These are phyloP conservation scores for Cebus imitator DNA, from an alignment of 2,113 vertebrate genomes.

Conservation along the genomic window DNA sequence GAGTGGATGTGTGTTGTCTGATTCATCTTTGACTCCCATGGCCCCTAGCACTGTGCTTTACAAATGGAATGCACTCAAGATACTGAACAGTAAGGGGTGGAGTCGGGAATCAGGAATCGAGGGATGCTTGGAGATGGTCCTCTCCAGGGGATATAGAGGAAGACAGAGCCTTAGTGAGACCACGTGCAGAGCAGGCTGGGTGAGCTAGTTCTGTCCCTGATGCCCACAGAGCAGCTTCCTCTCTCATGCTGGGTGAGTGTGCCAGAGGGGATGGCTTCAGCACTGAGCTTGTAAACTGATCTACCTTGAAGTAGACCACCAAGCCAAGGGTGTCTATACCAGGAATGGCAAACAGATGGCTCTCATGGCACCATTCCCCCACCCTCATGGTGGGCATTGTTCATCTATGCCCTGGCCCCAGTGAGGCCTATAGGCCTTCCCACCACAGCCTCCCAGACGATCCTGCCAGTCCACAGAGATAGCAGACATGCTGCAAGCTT, in stretches of 20 bases:
- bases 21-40: neutral
- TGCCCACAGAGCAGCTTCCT: neutral
- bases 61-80: neutral
- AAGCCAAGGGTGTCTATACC: neutral
- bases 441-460: neutral
- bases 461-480: neutral
- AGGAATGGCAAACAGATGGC: neutral
- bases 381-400: neutral
- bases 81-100: neutral
- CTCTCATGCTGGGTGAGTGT: neutral
- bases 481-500: neutral
- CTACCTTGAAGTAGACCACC: neutral
- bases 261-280: neutral
- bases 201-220: neutral
- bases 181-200: neutral
- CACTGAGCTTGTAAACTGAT: neutral
- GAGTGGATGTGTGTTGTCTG: neutral
- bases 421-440: neutral
- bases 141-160: neutral
- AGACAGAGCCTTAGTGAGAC: neutral
- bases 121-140: neutral
- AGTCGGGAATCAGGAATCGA: too few relatives aligned
- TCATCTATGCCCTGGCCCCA: neutral
- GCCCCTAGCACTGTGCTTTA: neutral
- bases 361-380: too few relatives aligned